Base-by-base conservation (phyloP, 2,797 vertebrate species). In the Microcaecilia unicolor region DNA sequence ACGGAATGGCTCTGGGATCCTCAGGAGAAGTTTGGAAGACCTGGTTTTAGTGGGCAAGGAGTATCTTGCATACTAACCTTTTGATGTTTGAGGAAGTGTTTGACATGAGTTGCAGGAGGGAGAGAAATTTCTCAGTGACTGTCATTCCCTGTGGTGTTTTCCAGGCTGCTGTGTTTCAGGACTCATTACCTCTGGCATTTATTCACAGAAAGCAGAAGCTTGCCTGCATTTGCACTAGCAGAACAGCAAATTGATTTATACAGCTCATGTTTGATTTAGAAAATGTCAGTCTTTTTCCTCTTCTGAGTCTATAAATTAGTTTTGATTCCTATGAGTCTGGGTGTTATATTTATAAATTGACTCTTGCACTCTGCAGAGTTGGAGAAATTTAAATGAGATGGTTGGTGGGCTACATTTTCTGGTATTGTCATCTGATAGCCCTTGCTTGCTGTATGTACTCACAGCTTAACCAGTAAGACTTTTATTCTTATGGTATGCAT, bases 111-210 rank as follows among this genome's bases (percentile, higher is more conserved):
- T 47, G 55, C 46, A 43, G n/a, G n/a, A n/a, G n/a, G n/a, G n/a
- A n/a, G n/a, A n/a, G n/a, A n/a, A 17, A 29, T 61, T 55, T 61
- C 44, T 52, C 22, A 15, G 9, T 6, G 15, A 1, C 46, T 35
- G 36, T 51, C 57, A 27, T 48, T 58, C 34, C 45, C 61, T 61
- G 51, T 60, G 61, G 67, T 32, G 3, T 64, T 55, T 38, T 41
- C 41, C 22, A 36, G 40, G 25, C 47, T 16, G 36, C 30, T 34
- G 8, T 48, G 40, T 62, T 65, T 58, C 48, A 31, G 38, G 57
- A 58, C 58, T 67, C 64, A 54, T 72, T 51, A 63, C 31, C 33
- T 39, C 27, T 57, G 67, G 68, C 54, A 34, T 61, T 63, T 68
- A 52, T 68, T 61, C 64, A 48, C 57, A 32, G 13, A n/a, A 48